phyloP scores from a whole-genome alignment of 2,113 vertebrate species.

The Chionis minor region DNA sequence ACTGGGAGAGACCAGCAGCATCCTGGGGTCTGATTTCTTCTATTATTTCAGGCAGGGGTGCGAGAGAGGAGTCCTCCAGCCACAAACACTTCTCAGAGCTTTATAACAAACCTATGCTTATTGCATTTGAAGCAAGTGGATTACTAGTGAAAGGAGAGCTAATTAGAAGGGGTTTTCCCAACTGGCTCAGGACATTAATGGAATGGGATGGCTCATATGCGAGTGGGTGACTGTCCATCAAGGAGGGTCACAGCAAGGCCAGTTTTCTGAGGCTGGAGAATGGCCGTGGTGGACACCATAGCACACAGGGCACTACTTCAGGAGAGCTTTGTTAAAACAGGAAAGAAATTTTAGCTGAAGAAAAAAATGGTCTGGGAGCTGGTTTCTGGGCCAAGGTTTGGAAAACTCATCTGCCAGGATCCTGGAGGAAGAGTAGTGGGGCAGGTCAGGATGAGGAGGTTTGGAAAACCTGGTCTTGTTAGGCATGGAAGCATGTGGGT shows the following conservation, averaged over 20 bases:
- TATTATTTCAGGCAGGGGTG: neutral
- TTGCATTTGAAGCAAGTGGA: neutral
- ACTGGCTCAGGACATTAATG: neutral
- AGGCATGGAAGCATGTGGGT: too few relatives aligned
- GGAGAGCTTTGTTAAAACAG: neutral
- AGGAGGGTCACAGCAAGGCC: neutral
- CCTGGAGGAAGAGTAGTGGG: neutral
- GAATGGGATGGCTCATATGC: neutral
- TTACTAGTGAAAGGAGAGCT: neutral
- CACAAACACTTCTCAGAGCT: neutral
- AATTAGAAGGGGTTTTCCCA: neutral
- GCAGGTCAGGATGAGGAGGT: neutral
- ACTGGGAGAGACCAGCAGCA: neutral
- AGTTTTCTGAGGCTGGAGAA: neutral
- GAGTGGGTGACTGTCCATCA: fast-evolving
- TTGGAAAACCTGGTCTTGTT: neutral
- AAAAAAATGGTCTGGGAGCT: neutral
- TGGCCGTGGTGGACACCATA: neutral
- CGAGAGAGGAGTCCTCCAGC: neutral
- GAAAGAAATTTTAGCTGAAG: neutral
- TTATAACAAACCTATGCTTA: neutral
- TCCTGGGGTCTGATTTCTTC: neutral
- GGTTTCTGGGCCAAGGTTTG: neutral
- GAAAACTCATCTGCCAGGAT: neutral
- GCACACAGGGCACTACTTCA: fast-evolving